Evolutionary conservation across 2,888 invertebrate genomes (phyloP).

Genomic region (Melanotus villosus): DNA sequence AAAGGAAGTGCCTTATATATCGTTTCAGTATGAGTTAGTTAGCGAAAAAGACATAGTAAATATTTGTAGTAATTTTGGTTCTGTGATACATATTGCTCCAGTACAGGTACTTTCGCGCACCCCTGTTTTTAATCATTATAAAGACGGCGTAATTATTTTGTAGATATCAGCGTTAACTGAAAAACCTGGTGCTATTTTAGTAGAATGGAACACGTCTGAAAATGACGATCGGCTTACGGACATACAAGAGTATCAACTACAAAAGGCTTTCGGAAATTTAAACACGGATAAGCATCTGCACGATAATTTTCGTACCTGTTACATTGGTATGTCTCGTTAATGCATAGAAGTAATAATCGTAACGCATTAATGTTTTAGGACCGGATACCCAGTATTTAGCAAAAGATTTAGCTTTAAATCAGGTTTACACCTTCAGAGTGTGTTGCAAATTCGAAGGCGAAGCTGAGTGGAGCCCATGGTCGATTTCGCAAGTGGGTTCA

Average conservation of each 20-base stretch:
- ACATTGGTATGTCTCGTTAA: slow-evolving; percentile 59
- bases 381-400: slow-evolving; percentile 68
- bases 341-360: neutral
- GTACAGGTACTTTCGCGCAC: slow-evolving; percentile 58
- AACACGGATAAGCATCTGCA: slow-evolving; percentile 57
- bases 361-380: too few relatives aligned
- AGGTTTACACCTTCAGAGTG: slow-evolving; percentile 71
- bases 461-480: slow-evolving; percentile 71
- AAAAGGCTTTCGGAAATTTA: slow-evolving; percentile 67
- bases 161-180: slow-evolving; percentile 69
- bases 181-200: slow-evolving; percentile 71
- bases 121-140: too few relatives aligned
- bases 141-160: slow-evolving; percentile 52
- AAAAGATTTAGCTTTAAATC: slow-evolving; percentile 68
- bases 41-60: slow-evolving; percentile 56
- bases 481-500: slow-evolving; percentile 68
- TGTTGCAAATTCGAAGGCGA: slow-evolving; percentile 69
- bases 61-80: slow-evolving; percentile 59
- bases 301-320: slow-evolving; percentile 66
- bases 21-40: slow-evolving; percentile 67
- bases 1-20: slow-evolving; percentile 72
- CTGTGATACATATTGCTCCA: slow-evolving; percentile 60
- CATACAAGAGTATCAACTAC: slow-evolving; percentile 68
- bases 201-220: slow-evolving; percentile 70
- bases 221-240: slow-evolving; percentile 66